Evolutionary conservation across 2,888 invertebrate species (phyloP).

Genomic region (Endomychus coccineus): DNA sequence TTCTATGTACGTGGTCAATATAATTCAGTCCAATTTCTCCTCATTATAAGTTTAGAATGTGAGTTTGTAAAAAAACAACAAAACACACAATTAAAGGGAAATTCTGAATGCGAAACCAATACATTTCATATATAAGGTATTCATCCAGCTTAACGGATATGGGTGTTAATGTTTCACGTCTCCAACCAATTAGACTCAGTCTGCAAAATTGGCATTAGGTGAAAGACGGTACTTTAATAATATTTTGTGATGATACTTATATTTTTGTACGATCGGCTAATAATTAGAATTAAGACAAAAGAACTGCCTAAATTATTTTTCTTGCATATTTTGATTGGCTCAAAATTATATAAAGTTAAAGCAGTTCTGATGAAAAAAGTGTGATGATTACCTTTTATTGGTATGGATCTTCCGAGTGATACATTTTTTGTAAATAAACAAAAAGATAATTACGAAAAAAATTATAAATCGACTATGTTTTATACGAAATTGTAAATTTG

Average conservation of each 20-base stretch:
- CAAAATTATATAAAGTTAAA: constrained; percentile 19
- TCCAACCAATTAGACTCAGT: too few species aligned
- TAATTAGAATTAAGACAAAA: constrained; percentile 19
- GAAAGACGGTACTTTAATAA: not conserved
- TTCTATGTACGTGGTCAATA: too few species aligned
- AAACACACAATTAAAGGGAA: too few species aligned
- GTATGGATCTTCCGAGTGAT: constrained; percentile 30
- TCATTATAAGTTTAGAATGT: too few species aligned
- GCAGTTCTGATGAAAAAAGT: constrained; percentile 22
- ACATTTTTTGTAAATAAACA: constrained; percentile 32
- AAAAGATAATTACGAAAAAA: constrained; percentile 23
- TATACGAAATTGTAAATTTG: constrained; percentile 21
- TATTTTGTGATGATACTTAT: constrained; percentile 33
- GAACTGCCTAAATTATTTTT: constrained; percentile 11
- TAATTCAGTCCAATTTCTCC: too few species aligned
- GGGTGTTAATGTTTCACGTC: too few species aligned
- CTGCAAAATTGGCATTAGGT: too few species aligned
- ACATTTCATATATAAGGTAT: too few species aligned
- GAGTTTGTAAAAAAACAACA: too few species aligned
- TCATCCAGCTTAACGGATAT: too few species aligned
- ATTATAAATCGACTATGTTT: constrained; percentile 20
- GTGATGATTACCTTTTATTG: constrained; percentile 29
- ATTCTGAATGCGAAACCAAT: not conserved
- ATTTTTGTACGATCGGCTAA: constrained; percentile 31
- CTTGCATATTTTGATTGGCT: constrained; percentile 32